A percentile compares a stretch with the other conserved stretches of the same genome.
Evolutionary conservation across 2,888 invertebrate species (phyloP).

Genomic region (Apomyelois bistriatella): DNA sequence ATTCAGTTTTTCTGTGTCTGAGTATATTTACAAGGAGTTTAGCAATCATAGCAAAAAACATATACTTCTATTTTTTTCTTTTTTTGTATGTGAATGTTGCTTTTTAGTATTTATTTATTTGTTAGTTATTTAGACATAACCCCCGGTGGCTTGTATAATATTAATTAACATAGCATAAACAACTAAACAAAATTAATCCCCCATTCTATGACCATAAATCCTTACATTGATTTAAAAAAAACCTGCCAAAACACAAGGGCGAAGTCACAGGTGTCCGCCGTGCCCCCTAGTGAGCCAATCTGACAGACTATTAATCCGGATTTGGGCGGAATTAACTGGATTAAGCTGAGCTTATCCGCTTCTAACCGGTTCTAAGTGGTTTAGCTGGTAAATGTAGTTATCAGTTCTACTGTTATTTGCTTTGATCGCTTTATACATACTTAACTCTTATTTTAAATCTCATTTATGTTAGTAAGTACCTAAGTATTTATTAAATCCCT

Average conservation of each 20-base stretch:
- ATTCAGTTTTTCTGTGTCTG: too few species aligned
- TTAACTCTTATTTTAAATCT: too few species aligned
- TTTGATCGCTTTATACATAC: not conserved
- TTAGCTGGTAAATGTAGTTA: slow-evolving; percentile 28
- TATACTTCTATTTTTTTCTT: too few species aligned
- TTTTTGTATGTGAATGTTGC: too few species aligned
- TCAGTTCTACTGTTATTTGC: not conserved
- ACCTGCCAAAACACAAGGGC: slow-evolving; percentile 9
- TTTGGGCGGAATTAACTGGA: slow-evolving; percentile 59
- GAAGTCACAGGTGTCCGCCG: slow-evolving; percentile 55
- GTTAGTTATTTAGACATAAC: too few species aligned
- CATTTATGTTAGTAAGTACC: too few species aligned
- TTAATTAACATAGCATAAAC: slow-evolving; percentile 12
- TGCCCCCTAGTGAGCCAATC: slow-evolving; percentile 65
- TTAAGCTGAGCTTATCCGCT: slow-evolving; percentile 57
- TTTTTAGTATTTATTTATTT: not conserved
- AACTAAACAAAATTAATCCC: slow-evolving; percentile 10
- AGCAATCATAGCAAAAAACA: too few species aligned
- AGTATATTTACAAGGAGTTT: too few species aligned
- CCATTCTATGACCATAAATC: slow-evolving; percentile 6
- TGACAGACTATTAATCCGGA: slow-evolving; percentile 79
- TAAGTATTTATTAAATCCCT: too few species aligned
- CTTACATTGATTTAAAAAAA: slow-evolving; percentile 13
- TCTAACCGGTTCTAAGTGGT: slow-evolving; percentile 56
- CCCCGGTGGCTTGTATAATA: too few species aligned